phyloP scores from a whole-genome alignment of 1,140 invertebrate species.

The Drosophila gunungcola region DNA sequence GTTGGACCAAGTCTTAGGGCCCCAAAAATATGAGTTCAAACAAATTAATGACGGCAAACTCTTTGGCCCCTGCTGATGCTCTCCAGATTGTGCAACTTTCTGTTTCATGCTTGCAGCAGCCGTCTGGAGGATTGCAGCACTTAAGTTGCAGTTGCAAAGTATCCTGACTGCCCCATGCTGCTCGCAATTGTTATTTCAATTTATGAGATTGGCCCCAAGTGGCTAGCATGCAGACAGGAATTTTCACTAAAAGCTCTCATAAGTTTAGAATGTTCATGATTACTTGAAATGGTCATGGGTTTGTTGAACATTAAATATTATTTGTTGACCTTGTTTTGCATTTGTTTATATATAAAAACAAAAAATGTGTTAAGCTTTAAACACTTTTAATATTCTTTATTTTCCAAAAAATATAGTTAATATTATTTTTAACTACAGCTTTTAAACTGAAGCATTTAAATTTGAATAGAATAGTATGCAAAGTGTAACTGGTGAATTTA shows the following conservation, averaged over 20 bases:
- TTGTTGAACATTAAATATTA: background rate
- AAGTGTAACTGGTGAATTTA: no score
- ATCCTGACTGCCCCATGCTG: conserved; percentile 19
- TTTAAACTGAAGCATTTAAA: no score
- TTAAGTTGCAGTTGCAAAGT: conserved; percentile 55
- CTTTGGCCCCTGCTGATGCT: background rate
- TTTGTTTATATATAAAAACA: no score
- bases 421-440: no score
- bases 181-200: conserved; percentile 58
- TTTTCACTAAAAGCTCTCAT: conserved; percentile 26
- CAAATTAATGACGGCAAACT: conserved; percentile 30
- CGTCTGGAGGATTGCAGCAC: conserved; percentile 48
- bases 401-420: no score
- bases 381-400: no score
- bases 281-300: background rate
- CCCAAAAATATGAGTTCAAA: conserved; percentile 29
- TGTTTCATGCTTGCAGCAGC: conserved; percentile 1
- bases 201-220: conserved; percentile 50
- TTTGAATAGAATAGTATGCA: no score
- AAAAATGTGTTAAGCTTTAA: no score
- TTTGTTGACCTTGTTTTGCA: background rate
- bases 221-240: conserved; percentile 13
- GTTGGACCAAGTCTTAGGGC: conserved; percentile 6
- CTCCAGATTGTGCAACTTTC: conserved; percentile 18
- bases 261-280: conserved; percentile 2